Base-by-base conservation (phyloP, 2,113 vertebrate species). In the Cervus canadensis region DNA sequence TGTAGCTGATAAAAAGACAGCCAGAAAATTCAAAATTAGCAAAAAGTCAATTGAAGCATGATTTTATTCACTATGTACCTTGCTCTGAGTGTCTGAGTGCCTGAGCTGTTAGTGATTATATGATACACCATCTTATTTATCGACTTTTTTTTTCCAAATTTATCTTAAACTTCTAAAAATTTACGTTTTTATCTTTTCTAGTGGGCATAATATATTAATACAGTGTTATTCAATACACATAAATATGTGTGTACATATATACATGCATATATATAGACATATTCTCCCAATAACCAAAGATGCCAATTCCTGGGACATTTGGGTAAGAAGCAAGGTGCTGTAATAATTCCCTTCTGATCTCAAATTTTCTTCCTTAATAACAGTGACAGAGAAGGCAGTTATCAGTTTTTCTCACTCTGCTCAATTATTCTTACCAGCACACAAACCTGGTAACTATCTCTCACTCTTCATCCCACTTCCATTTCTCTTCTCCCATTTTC, bases 21-120 rank as follows among this genome's bases (percentile, higher is more conserved):
- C n/a, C 76, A 83, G 21, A 74, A 76, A 96, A 52, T 87, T 74
- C 52, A 83, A 96, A 96, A 88, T 89, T 33, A 60, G 14, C 40
- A 60, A 64, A 59, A 64, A 89, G 74, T 57, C 7, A 36, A 57
- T 21, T 87, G 36, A 90, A 57, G 52, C 14, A 64, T 48, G 67
- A 78, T 93, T 79, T 81, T 71, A 89, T 96, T 89, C 25, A n/a
- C 40, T 33, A 54, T 7, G 17, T 43, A 79, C 25, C n/a, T 93
- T 43, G 48, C 26, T 76, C 64, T 14, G 30, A 67, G 50, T 59
- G 25, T 40, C 26, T 57, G 21, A 48, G 19, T 71, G 40, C 28
- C 84, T 50, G 48, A 60, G 6, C 3, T 76, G 50, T 59, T 85
- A 90, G 17, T 79, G 5, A 57, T 85, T n/a, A 48, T 33, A 62